phyloP scores from a whole-genome alignment of 2,113 vertebrate species.

The Tenrec ecaudatus region DNA sequence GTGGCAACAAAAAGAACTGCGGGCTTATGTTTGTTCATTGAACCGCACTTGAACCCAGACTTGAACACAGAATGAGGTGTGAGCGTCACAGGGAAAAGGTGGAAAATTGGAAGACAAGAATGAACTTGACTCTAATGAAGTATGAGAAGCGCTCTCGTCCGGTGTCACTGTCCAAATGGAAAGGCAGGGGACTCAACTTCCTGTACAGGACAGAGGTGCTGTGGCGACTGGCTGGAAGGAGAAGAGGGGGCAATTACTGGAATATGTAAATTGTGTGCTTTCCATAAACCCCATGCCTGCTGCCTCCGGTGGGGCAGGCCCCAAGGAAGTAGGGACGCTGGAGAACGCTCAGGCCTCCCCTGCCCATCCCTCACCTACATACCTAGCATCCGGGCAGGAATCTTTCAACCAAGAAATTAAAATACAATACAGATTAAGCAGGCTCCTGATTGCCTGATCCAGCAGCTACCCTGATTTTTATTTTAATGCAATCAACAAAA shows the following conservation, averaged over 20 bases:
- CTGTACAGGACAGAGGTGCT: slow-evolving; percentile 33
- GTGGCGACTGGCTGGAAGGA: not conserved
- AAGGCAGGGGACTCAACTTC: slow-evolving; percentile 36
- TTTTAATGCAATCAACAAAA: slow-evolving; percentile 85
- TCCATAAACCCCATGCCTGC: not conserved
- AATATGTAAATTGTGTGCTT: not conserved
- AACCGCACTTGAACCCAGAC: slow-evolving; percentile 65
- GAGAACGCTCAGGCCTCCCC: not conserved
- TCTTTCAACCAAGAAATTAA: slow-evolving; percentile 75
- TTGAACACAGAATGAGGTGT: slow-evolving; percentile 37
- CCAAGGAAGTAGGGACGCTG: not conserved
- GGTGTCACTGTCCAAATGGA: not conserved
- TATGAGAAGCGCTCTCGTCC: not conserved
- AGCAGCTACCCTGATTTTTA: slow-evolving; percentile 79
- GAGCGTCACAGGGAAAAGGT: slow-evolving; percentile 42
- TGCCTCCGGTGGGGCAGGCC: not conserved
- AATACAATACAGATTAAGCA: slow-evolving; percentile 73
- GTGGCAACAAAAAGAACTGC: slow-evolving; percentile 53
- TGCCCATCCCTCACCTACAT: not conserved
- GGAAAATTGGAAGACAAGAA: slow-evolving; percentile 59
- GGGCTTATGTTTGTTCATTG: slow-evolving; percentile 68
- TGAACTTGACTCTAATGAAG: slow-evolving; percentile 47
- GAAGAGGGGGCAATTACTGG: not conserved
- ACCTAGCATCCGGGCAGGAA: slow-evolving; percentile 33
- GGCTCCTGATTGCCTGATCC: slow-evolving; percentile 78